phyloP scores from a whole-genome alignment of 37 sponge, comb jelly and placozoan genomes.

The Theonella swinhoei region DNA sequence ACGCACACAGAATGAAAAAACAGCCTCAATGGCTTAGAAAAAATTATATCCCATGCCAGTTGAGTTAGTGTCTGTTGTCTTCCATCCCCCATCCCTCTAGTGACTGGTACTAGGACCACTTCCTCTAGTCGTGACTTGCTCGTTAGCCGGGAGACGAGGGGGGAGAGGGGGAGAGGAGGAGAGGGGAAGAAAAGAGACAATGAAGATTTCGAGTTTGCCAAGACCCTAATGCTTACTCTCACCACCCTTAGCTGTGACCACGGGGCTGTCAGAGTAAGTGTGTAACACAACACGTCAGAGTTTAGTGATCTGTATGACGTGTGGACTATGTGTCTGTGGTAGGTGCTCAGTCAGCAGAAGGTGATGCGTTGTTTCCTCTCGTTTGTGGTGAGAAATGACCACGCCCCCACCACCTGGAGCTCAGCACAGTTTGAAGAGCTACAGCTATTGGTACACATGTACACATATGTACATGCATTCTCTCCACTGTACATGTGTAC shows the following conservation, averaged over 20 bases:
- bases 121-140: neutral
- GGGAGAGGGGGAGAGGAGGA: neutral
- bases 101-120: too few relatives aligned
- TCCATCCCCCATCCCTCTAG: too few relatives aligned
- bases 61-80: too few relatives aligned
- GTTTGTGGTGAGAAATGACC: constrained; percentile 89
- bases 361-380: constrained; percentile 84
- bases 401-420: constrained; percentile 77
- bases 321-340: neutral
- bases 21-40: too few relatives aligned
- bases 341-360: constrained; percentile 75
- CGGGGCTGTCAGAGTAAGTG: constrained; percentile 71
- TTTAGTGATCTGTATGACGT: neutral
- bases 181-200: constrained; percentile 8
- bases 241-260: constrained; percentile 60
- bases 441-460: constrained; percentile 77
- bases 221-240: constrained; percentile 75
- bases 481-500: neutral
- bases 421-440: constrained; percentile 98
- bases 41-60: too few relatives aligned
- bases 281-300: neutral
- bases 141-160: neutral
- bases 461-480: neutral
- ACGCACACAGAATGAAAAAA: too few relatives aligned
- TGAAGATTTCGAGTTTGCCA: constrained; percentile 99